These are phyloP conservation scores for Tinea trinotella DNA, from an alignment of 2,888 invertebrate genomes.

Conservation along the genomic window DNA sequence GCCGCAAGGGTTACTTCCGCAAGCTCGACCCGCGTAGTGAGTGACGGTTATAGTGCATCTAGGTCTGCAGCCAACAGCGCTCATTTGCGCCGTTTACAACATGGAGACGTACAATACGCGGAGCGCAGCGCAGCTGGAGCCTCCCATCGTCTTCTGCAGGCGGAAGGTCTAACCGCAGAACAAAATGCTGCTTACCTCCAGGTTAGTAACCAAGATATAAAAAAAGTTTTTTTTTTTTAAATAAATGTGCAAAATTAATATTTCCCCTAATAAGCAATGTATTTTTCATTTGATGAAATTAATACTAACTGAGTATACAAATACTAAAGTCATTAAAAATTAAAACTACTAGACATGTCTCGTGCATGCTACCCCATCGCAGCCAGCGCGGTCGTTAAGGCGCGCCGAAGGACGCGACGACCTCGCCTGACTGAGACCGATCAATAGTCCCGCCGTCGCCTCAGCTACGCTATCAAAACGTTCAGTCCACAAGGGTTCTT, in stretches of 20 bases:
- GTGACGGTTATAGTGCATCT: conserved; percentile 85
- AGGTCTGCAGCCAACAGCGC: conserved; percentile 64
- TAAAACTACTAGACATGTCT: conserved; percentile 22
- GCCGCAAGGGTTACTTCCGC: conserved; percentile 87
- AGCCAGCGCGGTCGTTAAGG: conserved; percentile 38
- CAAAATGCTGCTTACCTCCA: conserved; percentile 87
- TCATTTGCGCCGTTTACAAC: conserved; percentile 75
- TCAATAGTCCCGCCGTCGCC: conserved; percentile 54
- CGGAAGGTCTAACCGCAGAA: conserved; percentile 89
- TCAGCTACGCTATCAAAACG: conserved; percentile 38
- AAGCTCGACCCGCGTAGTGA: conserved; percentile 80
- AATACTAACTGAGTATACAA: too few relatives aligned
- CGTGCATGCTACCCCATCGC: conserved; percentile 10
- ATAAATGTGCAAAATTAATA: too few relatives aligned
- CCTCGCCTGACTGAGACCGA: conserved; percentile 56
- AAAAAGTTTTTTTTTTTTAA: too few relatives aligned
- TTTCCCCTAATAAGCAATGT: too few relatives aligned
- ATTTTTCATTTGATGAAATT: too few relatives aligned
- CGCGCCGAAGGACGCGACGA: conserved; percentile 67
- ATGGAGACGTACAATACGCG: conserved; percentile 87
- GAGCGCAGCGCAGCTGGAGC: conserved; percentile 85
- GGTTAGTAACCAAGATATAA: too few relatives aligned
- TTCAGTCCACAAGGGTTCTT: conserved; percentile 56
- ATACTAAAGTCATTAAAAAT: too few relatives aligned
- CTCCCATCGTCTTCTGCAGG: conserved; percentile 82